Base-by-base conservation (phyloP, 2,113 vertebrate genomes). In the Boulengeromyrus knoepffleri region DNA sequence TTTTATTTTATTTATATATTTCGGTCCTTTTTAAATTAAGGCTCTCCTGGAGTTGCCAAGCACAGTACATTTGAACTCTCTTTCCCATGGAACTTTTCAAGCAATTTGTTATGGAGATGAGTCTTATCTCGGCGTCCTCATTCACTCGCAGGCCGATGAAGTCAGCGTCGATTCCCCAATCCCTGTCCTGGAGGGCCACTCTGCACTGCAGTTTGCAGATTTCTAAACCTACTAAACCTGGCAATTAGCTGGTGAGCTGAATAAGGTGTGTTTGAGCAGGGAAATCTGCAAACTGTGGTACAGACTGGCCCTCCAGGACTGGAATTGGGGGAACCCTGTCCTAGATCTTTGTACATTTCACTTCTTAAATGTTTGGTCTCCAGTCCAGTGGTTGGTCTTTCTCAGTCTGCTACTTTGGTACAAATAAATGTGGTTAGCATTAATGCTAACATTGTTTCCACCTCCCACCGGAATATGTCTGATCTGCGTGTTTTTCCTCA, bases 401-500 rank as follows among this genome's bases (percentile, higher is more conserved):
- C 83, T 58, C 58, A 88, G 83, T 83, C 84, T 53, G 24, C 21
- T 62, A n/a, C 24, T 62, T 62, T 62, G 24, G 21, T 62, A 9
- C 24, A 62, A 62, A n/a, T 62, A n/a, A n/a, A 62, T 62, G 56
- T 62, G 7, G 7, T n/a, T 62, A n/a, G 56, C 56, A 62, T 70
- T 70, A 80, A 39, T 42, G 74, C n/a, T 80, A 80, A 19, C 36
- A 80, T 19, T 80, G 2, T 15, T 39, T 42, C 36, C 4, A 80
- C 74, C 13, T 13, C 74, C 74, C 36, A 42, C 58, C 21, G 21
- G 42, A 70, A 74, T 15, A 2, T 88, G 36, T 88, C 42, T 89
- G 84, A 90, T 84, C 88, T 88, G 85, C 89, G 4, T 58, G 8
- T 89, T 31, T 89, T 5, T 89, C 24, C 90, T 91, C 70, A 46